These are phyloP conservation scores for Ichneumoninae sp. DNA, from an alignment of 2,888 invertebrate genomes.

Conservation along the genomic window DNA sequence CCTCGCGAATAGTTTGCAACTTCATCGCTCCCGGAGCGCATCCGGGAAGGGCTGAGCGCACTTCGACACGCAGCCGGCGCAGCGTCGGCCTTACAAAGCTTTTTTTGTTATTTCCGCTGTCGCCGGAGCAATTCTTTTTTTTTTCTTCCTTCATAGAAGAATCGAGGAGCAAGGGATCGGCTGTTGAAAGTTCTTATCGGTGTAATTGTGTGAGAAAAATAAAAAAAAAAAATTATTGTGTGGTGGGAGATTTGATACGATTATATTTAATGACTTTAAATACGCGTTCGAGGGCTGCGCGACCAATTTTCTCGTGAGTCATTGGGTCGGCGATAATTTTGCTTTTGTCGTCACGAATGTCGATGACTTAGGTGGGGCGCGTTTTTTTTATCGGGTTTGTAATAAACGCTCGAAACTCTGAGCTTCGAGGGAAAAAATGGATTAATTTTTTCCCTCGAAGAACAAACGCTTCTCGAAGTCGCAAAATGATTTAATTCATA, in stretches of 20 bases:
- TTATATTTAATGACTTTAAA: neutral
- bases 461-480: neutral
- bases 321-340: constrained; percentile 4
- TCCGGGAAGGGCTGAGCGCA: neutral
- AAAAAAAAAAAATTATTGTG: neutral
- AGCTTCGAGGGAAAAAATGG: neutral
- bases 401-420: neutral
- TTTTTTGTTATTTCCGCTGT: neutral
- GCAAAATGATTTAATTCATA: neutral
- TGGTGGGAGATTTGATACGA: neutral
- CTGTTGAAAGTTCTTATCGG: neutral
- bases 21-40: neutral
- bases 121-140: neutral
- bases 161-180: neutral
- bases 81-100: neutral
- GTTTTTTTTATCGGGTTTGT: neutral
- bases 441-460: too few species aligned
- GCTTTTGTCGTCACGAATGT: constrained; percentile 1
- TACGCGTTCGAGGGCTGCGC: neutral
- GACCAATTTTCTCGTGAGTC: neutral
- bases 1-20: neutral
- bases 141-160: neutral
- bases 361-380: neutral
- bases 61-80: constrained; percentile 8
- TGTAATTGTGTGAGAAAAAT: neutral